Conservation (phyloP, 2,797 vertebrate genomes). For the Cyprinella venusta region DNA sequence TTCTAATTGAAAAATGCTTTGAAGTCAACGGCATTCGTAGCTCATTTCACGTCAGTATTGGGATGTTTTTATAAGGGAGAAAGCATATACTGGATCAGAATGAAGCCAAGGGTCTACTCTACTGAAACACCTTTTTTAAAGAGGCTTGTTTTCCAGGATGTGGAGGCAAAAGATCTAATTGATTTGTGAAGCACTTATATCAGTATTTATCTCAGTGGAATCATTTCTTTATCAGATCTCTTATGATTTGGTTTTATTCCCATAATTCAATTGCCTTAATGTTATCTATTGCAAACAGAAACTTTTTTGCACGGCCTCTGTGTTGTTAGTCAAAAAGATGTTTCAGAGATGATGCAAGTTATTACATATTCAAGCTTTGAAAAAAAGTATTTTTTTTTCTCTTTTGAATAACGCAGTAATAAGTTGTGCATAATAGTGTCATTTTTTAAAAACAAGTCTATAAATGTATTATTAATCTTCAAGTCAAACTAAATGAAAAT, state of each 20-base stretch:
- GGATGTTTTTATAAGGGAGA: background rate
- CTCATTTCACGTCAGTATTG: slow-evolving; percentile 2
- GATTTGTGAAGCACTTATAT: background rate
- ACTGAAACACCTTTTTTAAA: background rate
- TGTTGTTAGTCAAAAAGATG: background rate
- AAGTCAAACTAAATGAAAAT: background rate
- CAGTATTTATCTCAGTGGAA: background rate
- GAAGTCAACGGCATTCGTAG: background rate
- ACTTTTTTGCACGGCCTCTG: background rate
- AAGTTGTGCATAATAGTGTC: background rate
- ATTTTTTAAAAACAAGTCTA: background rate
- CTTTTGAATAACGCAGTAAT: background rate
- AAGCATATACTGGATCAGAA: background rate
- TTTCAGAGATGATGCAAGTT: background rate
- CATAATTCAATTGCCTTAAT: background rate
- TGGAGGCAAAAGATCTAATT: background rate
- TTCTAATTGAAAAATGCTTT: slow-evolving; percentile 23
- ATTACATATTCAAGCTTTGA: background rate
- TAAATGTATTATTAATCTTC: background rate
- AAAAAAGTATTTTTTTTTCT: background rate
- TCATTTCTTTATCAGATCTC: background rate
- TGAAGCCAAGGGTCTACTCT: background rate
- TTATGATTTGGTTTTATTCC: background rate
- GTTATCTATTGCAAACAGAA: background rate
- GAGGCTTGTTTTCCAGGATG: background rate